Conservation (phyloP, 2,797 vertebrate genomes). For the Synaphobranchus kaupii region DNA sequence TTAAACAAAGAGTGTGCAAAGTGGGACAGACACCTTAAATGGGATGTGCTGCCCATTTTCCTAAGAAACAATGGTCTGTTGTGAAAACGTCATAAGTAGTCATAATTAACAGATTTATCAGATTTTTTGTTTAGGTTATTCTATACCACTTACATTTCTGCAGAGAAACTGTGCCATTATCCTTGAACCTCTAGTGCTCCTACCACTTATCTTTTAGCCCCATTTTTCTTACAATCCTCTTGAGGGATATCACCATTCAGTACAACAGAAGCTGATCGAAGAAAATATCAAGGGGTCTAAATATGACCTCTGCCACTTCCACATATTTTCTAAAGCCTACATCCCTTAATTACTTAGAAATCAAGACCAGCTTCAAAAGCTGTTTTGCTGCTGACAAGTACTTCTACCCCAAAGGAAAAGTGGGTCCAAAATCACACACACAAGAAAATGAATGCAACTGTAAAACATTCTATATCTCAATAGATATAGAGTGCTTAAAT, state of each 20-base stretch:
- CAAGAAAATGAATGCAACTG: not conserved
- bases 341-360: constrained; percentile 1
- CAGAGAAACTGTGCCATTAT: not conserved
- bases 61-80: not conserved
- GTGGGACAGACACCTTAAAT: not conserved
- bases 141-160: not conserved
- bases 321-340: not conserved
- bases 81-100: too few species aligned
- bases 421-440: constrained; percentile 9
- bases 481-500: not conserved
- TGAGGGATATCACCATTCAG: not conserved
- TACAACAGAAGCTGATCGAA: not conserved
- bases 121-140: not conserved
- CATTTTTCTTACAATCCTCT: not conserved
- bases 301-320: not conserved
- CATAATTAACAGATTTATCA: not conserved
- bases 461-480: not conserved
- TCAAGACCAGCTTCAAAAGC: not conserved
- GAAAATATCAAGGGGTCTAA: not conserved
- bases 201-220: not conserved
- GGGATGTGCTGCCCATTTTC: not conserved
- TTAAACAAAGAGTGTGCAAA: not conserved
- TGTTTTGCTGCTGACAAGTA: not conserved
- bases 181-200: not conserved
- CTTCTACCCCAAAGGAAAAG: not conserved